phyloP scores from a whole-genome alignment of 1,140 invertebrate genomes.

The Orussus abietinus region DNA sequence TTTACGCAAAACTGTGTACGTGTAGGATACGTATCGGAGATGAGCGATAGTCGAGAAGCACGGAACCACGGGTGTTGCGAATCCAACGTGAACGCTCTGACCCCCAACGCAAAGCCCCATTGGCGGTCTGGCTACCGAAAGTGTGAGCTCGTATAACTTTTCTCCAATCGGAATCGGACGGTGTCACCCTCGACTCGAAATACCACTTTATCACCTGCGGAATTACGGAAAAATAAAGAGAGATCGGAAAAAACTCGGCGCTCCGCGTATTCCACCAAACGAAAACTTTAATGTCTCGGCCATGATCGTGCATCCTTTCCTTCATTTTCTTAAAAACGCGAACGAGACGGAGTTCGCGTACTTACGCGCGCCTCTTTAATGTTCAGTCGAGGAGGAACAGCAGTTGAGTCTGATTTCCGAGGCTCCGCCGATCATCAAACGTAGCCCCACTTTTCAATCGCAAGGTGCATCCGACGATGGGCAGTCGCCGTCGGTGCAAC shows the following conservation, averaged over 20 bases:
- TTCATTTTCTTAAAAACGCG: conserved; percentile 6
- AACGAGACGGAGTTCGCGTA: too few relatives aligned
- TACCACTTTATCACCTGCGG: too few relatives aligned
- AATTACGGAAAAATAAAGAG: too few relatives aligned
- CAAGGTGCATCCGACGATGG: conserved; percentile 23
- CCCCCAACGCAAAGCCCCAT: conserved; percentile 40
- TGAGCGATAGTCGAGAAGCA: conserved; percentile 63
- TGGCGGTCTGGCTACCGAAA: conserved; percentile 61
- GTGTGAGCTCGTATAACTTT: conserved; percentile 48
- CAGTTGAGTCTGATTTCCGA: conserved; percentile 36
- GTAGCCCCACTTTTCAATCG: conserved; percentile 35
- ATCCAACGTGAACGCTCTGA: conserved; percentile 29
- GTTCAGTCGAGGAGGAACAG: conserved; percentile 55
- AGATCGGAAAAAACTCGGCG: too few relatives aligned
- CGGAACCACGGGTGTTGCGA: conserved; percentile 51
- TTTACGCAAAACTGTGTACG: too few relatives aligned
- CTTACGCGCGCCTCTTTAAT: background rate
- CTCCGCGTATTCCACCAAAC: too few relatives aligned
- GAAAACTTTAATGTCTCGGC: background rate
- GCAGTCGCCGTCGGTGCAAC: conserved; percentile 33
- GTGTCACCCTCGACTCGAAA: too few relatives aligned
- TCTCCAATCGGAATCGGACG: background rate
- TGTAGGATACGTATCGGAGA: conserved; percentile 70
- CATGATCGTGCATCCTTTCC: conserved; percentile 5
- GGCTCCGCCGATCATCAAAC: conserved; percentile 34